phyloP scores from a whole-genome alignment of 2,888 invertebrate genomes.

The Sarcophaga caerulescens region DNA sequence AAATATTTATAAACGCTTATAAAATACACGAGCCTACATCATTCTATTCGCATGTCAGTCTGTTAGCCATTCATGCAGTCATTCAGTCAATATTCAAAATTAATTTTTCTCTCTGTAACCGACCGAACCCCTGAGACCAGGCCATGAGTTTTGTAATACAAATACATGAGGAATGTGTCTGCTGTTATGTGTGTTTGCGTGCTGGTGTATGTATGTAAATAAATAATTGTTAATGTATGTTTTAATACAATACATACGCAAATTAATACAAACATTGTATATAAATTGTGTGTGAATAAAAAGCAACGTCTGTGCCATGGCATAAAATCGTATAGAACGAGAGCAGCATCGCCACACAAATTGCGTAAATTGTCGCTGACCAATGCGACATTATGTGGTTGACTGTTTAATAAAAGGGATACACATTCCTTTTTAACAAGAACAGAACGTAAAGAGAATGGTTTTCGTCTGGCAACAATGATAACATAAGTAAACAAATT shows the following conservation, averaged over 20 bases:
- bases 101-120: slow-evolving; percentile 43
- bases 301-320: slow-evolving; percentile 20
- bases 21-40: neutral
- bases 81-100: slow-evolving; percentile 44
- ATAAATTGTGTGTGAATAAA: neutral
- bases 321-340: slow-evolving; percentile 63
- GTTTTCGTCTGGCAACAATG: neutral
- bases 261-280: neutral
- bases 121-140: neutral
- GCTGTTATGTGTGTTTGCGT: neutral
- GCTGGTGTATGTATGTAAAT: neutral
- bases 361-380: slow-evolving; percentile 66
- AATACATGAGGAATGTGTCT: neutral
- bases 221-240: neutral
- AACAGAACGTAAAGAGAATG: neutral
- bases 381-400: slow-evolving; percentile 68
- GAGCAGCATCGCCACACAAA: slow-evolving; percentile 29
- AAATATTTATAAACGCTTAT: neutral
- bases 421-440: slow-evolving; percentile 20
- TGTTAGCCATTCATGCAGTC: neutral
- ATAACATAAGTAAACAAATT: neutral
- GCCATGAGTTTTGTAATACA: neutral
- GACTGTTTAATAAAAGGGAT: slow-evolving; percentile 46
- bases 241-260: neutral
- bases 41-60: slow-evolving; percentile 15